These are phyloP conservation scores for Eueremaeus valkanovi DNA, from an alignment of 2,888 invertebrate species.

Conservation along the genomic window DNA sequence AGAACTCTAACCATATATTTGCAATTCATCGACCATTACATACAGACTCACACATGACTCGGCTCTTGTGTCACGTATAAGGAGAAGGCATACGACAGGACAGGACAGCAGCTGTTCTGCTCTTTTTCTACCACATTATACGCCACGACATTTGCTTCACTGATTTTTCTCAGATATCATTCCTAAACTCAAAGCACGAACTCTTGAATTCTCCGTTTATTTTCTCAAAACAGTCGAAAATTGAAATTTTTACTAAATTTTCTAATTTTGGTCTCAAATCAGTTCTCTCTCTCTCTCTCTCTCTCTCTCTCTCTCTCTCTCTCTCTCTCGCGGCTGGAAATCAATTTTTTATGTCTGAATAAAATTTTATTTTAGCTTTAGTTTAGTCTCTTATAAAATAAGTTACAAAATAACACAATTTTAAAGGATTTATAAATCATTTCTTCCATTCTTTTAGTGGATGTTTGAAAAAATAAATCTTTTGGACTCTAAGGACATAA, in stretches of 20 bases:
- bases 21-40: slow-evolving; percentile 13
- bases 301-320: not conserved
- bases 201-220: not conserved
- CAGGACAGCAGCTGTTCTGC: slow-evolving; percentile 1
- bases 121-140: slow-evolving; percentile 14
- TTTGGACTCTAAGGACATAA: not conserved
- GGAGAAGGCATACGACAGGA: no score
- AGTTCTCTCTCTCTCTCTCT: no score
- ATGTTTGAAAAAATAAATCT: not conserved
- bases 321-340: not conserved
- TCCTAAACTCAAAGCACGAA: no score
- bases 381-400: not conserved
- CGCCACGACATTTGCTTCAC: slow-evolving; percentile 12
- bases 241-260: not conserved
- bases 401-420: no score
- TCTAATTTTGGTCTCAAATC: not conserved
- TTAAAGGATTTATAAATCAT: not conserved
- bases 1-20: not conserved
- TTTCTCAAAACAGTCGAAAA: not conserved
- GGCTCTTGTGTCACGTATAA: no score
- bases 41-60: no score
- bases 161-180: not conserved
- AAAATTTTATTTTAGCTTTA: not conserved
- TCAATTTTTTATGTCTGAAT: not conserved
- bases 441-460: no score